Evolutionary conservation across 2,888 invertebrate species (phyloP).

Genomic region (Cephus runcator): DNA sequence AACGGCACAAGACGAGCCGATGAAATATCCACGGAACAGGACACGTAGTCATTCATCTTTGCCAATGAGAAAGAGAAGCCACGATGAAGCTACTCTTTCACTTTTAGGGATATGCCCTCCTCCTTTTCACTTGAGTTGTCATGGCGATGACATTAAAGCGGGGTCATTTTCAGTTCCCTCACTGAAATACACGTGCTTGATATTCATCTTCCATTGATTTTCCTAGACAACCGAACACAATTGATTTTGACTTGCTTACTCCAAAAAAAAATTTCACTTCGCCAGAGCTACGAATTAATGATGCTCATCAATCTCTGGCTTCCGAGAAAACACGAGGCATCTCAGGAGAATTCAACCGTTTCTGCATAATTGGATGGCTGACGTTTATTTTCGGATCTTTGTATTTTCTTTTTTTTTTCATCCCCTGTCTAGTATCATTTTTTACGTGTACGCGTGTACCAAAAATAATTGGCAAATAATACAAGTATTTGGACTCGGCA

Average conservation of each 20-base stretch:
- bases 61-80: not conserved
- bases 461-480: not conserved
- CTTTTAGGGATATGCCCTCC: not conserved
- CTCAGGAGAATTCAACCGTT: not conserved
- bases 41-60: not conserved
- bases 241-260: not conserved
- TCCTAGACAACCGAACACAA: not conserved
- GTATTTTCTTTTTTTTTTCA: not conserved
- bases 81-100: not conserved
- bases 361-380: not conserved
- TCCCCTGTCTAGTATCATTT: not conserved
- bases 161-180: not conserved
- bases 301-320: not conserved
- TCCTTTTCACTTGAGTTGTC: not conserved
- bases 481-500: not conserved
- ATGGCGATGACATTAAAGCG: slow-evolving; percentile 1
- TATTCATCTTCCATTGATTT: not conserved
- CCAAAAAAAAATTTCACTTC: not conserved
- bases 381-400: not conserved
- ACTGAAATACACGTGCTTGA: not conserved
- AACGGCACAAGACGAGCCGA: not conserved
- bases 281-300: not conserved
- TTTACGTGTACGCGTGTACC: not conserved
- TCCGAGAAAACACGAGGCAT: not conserved
- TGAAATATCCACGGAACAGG: no score